A percentile compares a stretch with the other conserved stretches of the same genome.
Conservation (phyloP, 2,888 invertebrate genomes). For the Nebria brevicollis region DNA sequence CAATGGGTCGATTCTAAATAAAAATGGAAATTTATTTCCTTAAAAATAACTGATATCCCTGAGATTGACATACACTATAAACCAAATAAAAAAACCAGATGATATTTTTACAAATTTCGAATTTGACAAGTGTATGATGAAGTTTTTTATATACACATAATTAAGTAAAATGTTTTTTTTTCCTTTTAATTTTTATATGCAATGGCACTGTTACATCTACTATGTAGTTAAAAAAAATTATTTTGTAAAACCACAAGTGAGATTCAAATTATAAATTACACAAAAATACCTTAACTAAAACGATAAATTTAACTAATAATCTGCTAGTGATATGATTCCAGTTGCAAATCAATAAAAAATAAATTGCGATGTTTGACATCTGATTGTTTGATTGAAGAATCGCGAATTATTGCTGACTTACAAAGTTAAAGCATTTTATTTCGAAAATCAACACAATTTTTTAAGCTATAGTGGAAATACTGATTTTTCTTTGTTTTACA, state of each 20-base stretch:
- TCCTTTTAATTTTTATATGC: conserved; percentile 22
- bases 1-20: neutral
- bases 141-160: conserved; percentile 20
- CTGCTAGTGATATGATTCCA: neutral
- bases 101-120: conserved; percentile 25
- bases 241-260: conserved; percentile 1
- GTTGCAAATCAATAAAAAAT: neutral
- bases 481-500: neutral
- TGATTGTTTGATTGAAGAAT: neutral
- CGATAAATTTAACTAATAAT: neutral
- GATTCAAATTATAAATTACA: conserved; percentile 1
- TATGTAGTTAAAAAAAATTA: conserved; percentile 18
- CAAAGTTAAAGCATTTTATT: neutral
- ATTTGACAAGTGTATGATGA: conserved; percentile 26
- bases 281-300: neutral
- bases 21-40: conserved; percentile 16
- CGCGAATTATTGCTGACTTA: neutral
- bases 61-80: conserved; percentile 39
- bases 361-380: neutral
- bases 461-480: neutral
- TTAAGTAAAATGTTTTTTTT: conserved; percentile 28
- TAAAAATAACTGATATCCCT: conserved; percentile 40
- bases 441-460: neutral
- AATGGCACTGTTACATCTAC: conserved; percentile 40
- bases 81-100: conserved; percentile 22